A percentile compares a stretch with the other conserved stretches of the same genome.
Evolutionary conservation across 2,113 vertebrate species (phyloP).

Genomic region (Jacana jacana): DNA sequence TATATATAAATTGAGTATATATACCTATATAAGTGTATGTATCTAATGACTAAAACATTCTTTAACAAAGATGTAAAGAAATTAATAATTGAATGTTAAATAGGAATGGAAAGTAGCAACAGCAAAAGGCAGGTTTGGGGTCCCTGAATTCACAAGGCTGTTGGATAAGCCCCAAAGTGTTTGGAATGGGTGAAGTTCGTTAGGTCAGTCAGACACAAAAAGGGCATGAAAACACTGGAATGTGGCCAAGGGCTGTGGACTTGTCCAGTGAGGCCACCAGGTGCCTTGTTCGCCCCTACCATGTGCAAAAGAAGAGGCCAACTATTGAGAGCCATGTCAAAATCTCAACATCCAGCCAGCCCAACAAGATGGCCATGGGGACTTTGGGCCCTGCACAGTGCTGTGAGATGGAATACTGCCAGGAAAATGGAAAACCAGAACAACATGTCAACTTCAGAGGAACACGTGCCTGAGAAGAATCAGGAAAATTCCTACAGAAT

Average conservation of each 20-base stretch:
- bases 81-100: not conserved
- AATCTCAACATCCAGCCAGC: not conserved
- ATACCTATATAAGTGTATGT: not conserved
- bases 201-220: not conserved
- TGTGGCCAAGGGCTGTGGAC: not conserved
- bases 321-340: fast-evolving
- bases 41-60: not conserved
- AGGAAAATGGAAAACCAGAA: not conserved
- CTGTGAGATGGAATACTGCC: not conserved
- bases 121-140: not conserved
- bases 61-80: not conserved
- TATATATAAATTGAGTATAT: not conserved
- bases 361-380: not conserved
- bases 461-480: not conserved
- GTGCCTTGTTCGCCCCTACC: not conserved
- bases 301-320: not conserved
- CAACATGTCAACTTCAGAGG: not conserved
- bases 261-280: not conserved
- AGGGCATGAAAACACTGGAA: not conserved
- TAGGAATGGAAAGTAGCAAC: not conserved
- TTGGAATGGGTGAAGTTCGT: not conserved
- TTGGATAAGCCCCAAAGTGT: not conserved
- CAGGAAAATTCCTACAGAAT: not conserved
- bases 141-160: not conserved
- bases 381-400: not conserved